Base-by-base conservation (phyloP, 2,797 vertebrate species). In the Thamnophis elegans region DNA sequence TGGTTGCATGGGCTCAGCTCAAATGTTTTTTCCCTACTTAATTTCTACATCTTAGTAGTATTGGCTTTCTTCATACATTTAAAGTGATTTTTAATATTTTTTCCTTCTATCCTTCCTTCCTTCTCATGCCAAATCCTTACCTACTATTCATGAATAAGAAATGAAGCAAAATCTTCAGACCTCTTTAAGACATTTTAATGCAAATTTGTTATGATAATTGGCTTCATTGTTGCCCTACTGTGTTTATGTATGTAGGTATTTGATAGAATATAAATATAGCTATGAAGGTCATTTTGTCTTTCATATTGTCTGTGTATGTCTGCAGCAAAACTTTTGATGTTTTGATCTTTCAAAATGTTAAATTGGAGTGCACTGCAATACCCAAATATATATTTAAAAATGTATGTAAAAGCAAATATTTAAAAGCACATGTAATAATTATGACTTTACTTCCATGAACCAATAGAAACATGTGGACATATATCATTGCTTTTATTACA, bases 221-320 rank as follows among this genome's bases (percentile, higher is more conserved):
- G 32, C 62, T 94, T 91, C 91, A 62, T 91, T 88, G 85, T 87
- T 93, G 85, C 89, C 85, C 56, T 55, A 88, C 65, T 51, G 1
- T 1, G n/a, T 89, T 94, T 95, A 89, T 96, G 2, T 2, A 78
- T 95, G 87, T 59, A 90, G 94, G 90, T 36, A 90, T 88, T 94
- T 14, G 2, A 4, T 95, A 62, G 92, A 59, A 42, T 82, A 60
- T 95, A 92, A 92, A 53, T 94, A 59, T 55, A 60, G 92, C 55
- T 93, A 53, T 89, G 0, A 68, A 91, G 88, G 65, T 54, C 28
- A 62, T 90, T 94, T 93, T 92, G 88, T 94, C 92, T 95, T 94
- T 32, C 32, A 55, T 93, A 85, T 92, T 93, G 62, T 86, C 86
- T 93, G 53, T 25, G 58, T 96, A 94, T 95, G 96, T 93, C 92